Conservation (phyloP, 2,797 vertebrate genomes). For the Emydoidea blandingii region DNA sequence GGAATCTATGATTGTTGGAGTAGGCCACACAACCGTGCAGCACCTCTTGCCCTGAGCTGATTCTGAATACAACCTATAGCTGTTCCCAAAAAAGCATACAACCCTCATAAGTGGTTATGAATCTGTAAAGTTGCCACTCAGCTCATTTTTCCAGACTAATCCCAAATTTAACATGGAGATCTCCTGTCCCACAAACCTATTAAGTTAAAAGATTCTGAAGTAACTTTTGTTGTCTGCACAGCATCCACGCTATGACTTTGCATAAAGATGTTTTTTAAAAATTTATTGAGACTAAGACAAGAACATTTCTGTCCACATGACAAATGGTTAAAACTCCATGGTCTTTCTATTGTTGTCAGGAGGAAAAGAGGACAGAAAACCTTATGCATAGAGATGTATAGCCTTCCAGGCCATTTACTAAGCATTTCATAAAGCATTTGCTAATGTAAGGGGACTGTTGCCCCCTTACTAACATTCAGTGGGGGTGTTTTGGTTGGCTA, state of each 20-base stretch:
- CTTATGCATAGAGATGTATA: not conserved
- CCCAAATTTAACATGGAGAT: not conserved
- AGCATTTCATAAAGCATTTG: conserved; percentile 26
- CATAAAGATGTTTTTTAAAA: not conserved
- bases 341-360: not conserved
- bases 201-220: not conserved
- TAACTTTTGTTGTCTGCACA: not conserved
- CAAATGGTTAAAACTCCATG: conserved; percentile 1
- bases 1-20: not conserved
- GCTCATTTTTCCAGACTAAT: fast-evolving
- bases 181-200: not conserved
- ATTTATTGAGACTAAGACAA: not conserved
- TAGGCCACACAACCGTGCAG: not conserved
- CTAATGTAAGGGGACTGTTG: not conserved
- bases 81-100: not conserved
- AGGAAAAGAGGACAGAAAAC: conserved; percentile 1
- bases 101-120: not conserved
- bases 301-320: not conserved
- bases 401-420: not conserved
- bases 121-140: not conserved
- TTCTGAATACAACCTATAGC: not conserved
- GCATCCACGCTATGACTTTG: not conserved
- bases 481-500: too few species aligned
- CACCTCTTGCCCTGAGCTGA: not conserved
- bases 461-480: too few species aligned